These are phyloP conservation scores for Drosophila subobscura DNA, from an alignment of 1,140 invertebrate genomes.

Conservation along the genomic window DNA sequence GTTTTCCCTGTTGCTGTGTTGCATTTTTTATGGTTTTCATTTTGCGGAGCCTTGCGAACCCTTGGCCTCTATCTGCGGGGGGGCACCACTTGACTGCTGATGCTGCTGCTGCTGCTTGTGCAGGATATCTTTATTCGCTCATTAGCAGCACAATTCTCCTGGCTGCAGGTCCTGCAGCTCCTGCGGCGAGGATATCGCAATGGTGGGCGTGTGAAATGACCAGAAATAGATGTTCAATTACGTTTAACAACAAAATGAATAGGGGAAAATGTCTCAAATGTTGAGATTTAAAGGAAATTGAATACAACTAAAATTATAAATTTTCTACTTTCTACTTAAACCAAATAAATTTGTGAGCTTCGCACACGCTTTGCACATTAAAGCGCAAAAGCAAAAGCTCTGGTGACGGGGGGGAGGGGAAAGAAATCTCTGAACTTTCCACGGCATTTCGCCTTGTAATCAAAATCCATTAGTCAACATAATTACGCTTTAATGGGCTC, in stretches of 20 bases:
- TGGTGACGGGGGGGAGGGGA: not conserved
- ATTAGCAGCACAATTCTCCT: conserved; percentile 75
- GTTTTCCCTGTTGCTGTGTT: conserved; percentile 35
- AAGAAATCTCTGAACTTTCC: conserved; percentile 53
- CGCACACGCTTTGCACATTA: conserved; percentile 59
- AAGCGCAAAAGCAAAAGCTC: conserved; percentile 23
- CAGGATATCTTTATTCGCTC: conserved; percentile 77
- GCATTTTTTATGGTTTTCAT: conserved; percentile 76
- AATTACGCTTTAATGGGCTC: conserved; percentile 62
- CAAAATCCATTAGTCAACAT: conserved; percentile 62
- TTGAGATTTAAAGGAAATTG: not conserved
- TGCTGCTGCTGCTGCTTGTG: conserved; percentile 33
- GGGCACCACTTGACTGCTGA: conserved; percentile 52
- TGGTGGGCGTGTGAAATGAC: conserved; percentile 65
- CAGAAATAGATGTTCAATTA: conserved; percentile 46
- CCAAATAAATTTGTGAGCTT: conserved; percentile 1
- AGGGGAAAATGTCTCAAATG: conserved; percentile 13
- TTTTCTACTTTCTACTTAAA: conserved; percentile 29
- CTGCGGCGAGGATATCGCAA: conserved; percentile 45
- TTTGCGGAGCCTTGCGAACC: conserved; percentile 46
- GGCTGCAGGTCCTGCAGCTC: conserved; percentile 47
- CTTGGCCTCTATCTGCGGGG: conserved; percentile 36
- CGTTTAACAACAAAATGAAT: conserved; percentile 23
- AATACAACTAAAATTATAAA: not conserved
- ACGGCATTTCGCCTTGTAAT: conserved; percentile 50